Evolutionary conservation across 2,797 vertebrate species (phyloP), one percentile per base, ranked within the genome.

Genomic region (Xyrichtys novacula): DNA sequence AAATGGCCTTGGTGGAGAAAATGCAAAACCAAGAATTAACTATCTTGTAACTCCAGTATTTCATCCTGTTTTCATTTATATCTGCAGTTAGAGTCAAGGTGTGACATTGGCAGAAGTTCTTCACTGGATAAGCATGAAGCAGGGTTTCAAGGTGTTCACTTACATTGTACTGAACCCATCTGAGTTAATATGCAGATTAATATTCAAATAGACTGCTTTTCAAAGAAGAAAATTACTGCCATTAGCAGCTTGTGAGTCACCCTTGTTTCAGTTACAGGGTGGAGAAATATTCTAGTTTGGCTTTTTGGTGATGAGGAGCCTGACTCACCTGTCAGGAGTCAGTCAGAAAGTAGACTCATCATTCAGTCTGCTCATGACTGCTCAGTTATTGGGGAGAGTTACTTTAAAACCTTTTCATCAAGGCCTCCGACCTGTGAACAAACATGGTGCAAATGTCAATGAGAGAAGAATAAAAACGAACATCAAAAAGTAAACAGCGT

Each of bases 201-300:
- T 54, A 34, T 61, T 34, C 19, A 42, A 74, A 57, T 56, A 12
- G 34, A 22, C 16, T 22, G 32, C 38, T 14, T 12, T 65, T 68
- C 40, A 57, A 54, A 76, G 39, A 66, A 42, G 64, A 75, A 86
- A 76, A 66, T 71, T 56, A 56, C 80, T 36, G 23, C 52, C 58
- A 72, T 81, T 66, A 32, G 28, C 39, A 63, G 56, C 29, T 15
- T 38, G 38, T 85, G 89, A 90, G 81, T 91, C 83, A 85, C 66
- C 71, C 82, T 86, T 74, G 43, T 76, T 77, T 78, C 65, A 83
- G 84, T 83, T 74, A 76, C 48, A 72, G 78, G 71, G 83, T 80
- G 84, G 79, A 82, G 83, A 61, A 75, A 22, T 26, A 31, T 55
- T 57, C 71, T 67, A 74, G 65, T 84, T 84, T 80, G 70, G 83